Evolutionary conservation across 2,797 vertebrate species (phyloP).

Genomic region (Darevskia nairensis): DNA sequence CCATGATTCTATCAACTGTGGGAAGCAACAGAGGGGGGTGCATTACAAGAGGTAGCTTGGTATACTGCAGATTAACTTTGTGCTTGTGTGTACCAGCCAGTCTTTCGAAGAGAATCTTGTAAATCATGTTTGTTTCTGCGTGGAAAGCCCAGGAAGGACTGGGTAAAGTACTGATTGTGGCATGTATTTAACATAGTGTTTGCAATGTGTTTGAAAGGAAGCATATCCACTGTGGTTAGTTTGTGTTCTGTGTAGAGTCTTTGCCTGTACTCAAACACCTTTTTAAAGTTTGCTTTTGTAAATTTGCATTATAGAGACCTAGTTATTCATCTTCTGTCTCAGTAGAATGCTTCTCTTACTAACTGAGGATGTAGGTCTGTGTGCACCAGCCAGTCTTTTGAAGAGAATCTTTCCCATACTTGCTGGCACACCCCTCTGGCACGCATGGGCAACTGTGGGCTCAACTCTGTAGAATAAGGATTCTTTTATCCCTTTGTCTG

Average conservation of each 20-base stretch:
- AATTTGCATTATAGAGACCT: constrained; percentile 52
- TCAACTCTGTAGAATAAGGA: constrained; percentile 65
- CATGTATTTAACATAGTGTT: constrained; percentile 33
- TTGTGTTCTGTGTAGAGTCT: neutral
- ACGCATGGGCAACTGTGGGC: constrained; percentile 64
- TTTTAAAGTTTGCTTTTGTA: constrained; percentile 15
- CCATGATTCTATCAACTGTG: neutral
- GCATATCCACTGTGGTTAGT: constrained; percentile 1
- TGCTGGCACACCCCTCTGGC: constrained; percentile 63
- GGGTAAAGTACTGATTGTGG: neutral
- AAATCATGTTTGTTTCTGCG: constrained; percentile 16
- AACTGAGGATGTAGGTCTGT: constrained; percentile 56
- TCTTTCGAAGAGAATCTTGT: neutral
- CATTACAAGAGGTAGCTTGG: neutral
- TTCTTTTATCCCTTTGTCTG: constrained; percentile 69
- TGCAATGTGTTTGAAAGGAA: constrained; percentile 24
- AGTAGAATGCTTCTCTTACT: constrained; percentile 48
- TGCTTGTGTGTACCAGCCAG: neutral
- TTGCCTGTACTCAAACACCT: constrained; percentile 34
- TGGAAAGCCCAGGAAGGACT: neutral
- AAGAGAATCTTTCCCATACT: constrained; percentile 68
- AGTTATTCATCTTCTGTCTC: constrained; percentile 55
- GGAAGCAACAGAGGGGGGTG: neutral
- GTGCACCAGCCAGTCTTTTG: constrained; percentile 42
- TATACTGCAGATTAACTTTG: neutral